Percentiles rank a stretch among this genome's conserved stretches.
phyloP scores from a whole-genome alignment of 2,113 vertebrate genomes.

The Microcebus lehilahytsara region DNA sequence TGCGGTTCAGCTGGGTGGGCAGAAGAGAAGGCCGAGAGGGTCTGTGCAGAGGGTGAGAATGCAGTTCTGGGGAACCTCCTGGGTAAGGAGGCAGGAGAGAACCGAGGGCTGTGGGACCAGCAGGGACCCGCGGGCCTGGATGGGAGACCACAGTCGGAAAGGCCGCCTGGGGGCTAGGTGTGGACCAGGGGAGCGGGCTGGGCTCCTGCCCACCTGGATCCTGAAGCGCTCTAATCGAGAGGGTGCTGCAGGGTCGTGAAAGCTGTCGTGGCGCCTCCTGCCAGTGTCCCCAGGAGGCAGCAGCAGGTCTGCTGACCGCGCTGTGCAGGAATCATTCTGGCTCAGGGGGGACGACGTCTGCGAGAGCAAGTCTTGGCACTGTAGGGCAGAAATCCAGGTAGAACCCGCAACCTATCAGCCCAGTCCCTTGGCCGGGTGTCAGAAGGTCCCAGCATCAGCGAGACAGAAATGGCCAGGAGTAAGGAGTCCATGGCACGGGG shows the following conservation, averaged over 20 bases:
- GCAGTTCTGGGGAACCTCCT: background rate
- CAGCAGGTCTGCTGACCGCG: constrained; percentile 90
- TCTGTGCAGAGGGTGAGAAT: background rate
- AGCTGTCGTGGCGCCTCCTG: constrained; percentile 85
- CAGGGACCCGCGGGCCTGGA: background rate
- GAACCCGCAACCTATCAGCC: background rate
- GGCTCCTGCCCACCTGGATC: constrained; percentile 82
- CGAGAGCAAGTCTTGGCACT: constrained; percentile 94
- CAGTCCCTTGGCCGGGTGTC: background rate
- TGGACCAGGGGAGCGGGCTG: background rate
- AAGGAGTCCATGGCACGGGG: background rate
- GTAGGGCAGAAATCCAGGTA: constrained; percentile 13
- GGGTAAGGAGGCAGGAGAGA: background rate
- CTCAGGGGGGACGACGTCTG: constrained; percentile 90
- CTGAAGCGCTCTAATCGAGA: constrained; percentile 85
- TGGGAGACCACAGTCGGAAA: background rate
- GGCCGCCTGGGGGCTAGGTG: background rate
- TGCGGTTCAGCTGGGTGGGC: background rate
- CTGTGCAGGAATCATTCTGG: constrained; percentile 89
- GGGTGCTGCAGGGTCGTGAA: constrained; percentile 82
- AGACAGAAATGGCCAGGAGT: background rate
- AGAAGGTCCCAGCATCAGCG: background rate
- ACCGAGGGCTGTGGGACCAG: too few relatives aligned
- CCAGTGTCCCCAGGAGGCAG: constrained; percentile 86
- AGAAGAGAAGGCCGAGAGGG: background rate